These are phyloP conservation scores for Daktulosphaira vitifoliae DNA, from an alignment of 1,140 invertebrate species.

Conservation along the genomic window DNA sequence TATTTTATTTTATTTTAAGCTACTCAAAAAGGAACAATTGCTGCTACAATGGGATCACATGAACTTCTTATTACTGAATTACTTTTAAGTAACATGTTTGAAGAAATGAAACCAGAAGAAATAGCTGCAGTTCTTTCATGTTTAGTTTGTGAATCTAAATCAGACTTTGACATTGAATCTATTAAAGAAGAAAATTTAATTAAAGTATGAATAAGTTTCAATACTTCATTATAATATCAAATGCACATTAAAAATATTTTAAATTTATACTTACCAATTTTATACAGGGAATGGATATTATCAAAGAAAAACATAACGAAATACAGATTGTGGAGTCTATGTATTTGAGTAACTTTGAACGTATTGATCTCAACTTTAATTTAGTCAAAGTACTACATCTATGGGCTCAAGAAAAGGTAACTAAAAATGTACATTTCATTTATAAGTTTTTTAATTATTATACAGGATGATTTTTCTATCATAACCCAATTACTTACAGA, in stretches of 20 bases:
- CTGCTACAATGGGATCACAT: slow-evolving; percentile 86
- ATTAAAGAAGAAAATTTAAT: slow-evolving; percentile 26
- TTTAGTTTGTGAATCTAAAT: slow-evolving; percentile 81
- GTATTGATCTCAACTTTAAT: slow-evolving; percentile 74
- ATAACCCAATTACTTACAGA: too few species aligned
- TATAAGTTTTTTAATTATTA: background rate
- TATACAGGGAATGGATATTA: slow-evolving; percentile 49
- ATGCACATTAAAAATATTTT: background rate
- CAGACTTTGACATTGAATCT: slow-evolving; percentile 43
- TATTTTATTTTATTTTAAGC: slow-evolving; percentile 44
- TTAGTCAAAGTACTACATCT: slow-evolving; percentile 89
- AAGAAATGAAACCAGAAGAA: slow-evolving; percentile 73
- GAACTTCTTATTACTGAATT: slow-evolving; percentile 93
- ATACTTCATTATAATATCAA: background rate
- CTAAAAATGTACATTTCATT: too few species aligned
- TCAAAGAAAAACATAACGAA: slow-evolving; percentile 47
- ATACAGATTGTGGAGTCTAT: slow-evolving; percentile 45
- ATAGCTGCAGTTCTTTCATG: slow-evolving; percentile 87
- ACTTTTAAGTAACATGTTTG: slow-evolving; percentile 86
- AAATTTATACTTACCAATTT: slow-evolving; percentile 34
- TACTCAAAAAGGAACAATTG: slow-evolving; percentile 86
- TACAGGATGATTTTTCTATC: too few species aligned
- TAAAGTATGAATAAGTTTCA: background rate
- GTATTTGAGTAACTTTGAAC: slow-evolving; percentile 45
- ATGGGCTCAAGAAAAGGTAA: slow-evolving; percentile 52